These are phyloP conservation scores for Nudaria mundana DNA, from an alignment of 2,888 invertebrate species.

Conservation along the genomic window DNA sequence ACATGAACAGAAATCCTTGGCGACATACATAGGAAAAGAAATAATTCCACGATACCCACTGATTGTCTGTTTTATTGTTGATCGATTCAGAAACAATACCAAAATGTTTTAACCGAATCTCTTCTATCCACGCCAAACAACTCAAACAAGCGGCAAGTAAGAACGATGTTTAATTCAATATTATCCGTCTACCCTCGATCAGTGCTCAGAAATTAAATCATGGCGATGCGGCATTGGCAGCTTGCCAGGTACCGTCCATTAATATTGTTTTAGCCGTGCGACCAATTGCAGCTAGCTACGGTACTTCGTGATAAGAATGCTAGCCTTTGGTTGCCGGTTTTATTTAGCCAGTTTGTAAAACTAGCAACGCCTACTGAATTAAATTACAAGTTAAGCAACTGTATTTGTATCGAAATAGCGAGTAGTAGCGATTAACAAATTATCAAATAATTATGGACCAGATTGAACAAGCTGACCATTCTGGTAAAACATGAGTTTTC, in stretches of 20 bases:
- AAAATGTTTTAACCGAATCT: neutral
- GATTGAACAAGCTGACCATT: too few relatives aligned
- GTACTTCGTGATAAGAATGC: conserved; percentile 30
- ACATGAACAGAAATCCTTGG: too few relatives aligned
- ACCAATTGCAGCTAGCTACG: conserved; percentile 28
- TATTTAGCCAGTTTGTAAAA: conserved; percentile 2
- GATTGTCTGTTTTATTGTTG: too few relatives aligned
- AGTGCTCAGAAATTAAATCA: conserved; percentile 32
- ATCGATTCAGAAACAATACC: too few relatives aligned
- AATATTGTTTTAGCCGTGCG: conserved; percentile 35
- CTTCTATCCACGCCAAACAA: neutral
- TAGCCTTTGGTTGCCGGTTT: conserved; percentile 2
- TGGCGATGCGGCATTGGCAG: conserved; percentile 35
- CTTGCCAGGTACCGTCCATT: conserved; percentile 27
- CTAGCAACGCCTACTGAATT: neutral
- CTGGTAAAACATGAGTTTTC: too few relatives aligned
- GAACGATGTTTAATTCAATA: conserved; percentile 30
- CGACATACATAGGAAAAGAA: too few relatives aligned
- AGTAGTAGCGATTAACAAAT: too few relatives aligned
- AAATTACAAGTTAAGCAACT: neutral
- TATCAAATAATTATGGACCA: too few relatives aligned
- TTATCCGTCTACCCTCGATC: conserved; percentile 31
- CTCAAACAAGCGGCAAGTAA: conserved; percentile 3
- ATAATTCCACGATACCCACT: too few relatives aligned
- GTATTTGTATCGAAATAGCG: neutral